Conservation (phyloP, 2,113 vertebrate species). For the Chloropsis hardwickii region DNA sequence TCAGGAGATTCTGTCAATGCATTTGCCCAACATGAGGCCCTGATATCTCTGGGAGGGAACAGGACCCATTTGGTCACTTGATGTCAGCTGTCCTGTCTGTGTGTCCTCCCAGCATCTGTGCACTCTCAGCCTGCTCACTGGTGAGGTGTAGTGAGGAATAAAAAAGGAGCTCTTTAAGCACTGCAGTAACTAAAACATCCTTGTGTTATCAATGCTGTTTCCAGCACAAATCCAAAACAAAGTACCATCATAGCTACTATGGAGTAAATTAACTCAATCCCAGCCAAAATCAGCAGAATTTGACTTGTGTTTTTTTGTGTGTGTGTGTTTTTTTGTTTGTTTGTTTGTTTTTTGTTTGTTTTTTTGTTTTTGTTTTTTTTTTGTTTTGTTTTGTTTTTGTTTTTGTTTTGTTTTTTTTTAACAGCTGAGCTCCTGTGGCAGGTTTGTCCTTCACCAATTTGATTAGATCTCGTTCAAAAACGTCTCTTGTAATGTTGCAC, state of each 20-base stretch:
- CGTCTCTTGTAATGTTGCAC: fast-evolving
- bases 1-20: not conserved
- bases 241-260: not conserved
- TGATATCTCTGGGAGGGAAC: not conserved
- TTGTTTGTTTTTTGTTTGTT: too few species aligned
- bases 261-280: not conserved
- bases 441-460: not conserved
- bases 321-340: too few species aligned
- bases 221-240: not conserved
- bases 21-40: not conserved
- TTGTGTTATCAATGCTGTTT: not conserved
- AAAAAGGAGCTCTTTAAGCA: not conserved
- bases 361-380: too few species aligned
- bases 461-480: not conserved
- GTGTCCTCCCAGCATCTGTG: not conserved
- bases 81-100: not conserved
- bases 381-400: too few species aligned
- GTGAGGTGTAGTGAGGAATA: not conserved
- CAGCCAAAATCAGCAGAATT: not conserved
- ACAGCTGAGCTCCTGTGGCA: not conserved
- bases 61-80: not conserved
- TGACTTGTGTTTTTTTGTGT: not conserved
- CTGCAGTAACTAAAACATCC: not conserved
- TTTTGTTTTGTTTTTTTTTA: not conserved
- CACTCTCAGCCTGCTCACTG: not conserved